A percentile compares a stretch with the other conserved stretches of the same genome.
phyloP scores from a whole-genome alignment of 2,888 invertebrate genomes.

The Ennomos erosarius region DNA sequence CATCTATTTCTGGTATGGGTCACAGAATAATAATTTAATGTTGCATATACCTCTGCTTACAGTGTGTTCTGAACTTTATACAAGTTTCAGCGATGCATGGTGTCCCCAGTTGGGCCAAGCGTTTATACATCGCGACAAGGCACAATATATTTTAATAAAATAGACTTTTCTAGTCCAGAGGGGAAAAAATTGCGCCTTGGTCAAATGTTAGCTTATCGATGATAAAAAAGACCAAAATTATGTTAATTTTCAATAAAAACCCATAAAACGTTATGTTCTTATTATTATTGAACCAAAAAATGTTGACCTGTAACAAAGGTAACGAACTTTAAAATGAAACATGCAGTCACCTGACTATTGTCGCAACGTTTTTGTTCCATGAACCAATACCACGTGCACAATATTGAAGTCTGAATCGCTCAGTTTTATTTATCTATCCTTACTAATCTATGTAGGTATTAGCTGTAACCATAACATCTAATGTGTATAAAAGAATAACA shows the following conservation, averaged over 20 bases:
- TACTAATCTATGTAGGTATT: too few species aligned
- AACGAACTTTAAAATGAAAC: constrained; percentile 11
- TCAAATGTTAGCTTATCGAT: too few species aligned
- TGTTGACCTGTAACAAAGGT: constrained; percentile 12
- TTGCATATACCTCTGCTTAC: neutral
- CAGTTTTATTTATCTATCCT: too few species aligned
- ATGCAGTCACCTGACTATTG: constrained; percentile 14
- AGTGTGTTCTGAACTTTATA: constrained; percentile 33
- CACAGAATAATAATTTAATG: neutral
- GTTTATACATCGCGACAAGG: neutral
- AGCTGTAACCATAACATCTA: too few species aligned
- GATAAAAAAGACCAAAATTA: too few species aligned
- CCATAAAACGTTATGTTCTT: too few species aligned
- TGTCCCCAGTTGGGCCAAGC: constrained; percentile 3
- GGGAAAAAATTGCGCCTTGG: too few species aligned
- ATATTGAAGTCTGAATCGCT: constrained; percentile 1
- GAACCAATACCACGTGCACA: constrained; percentile 19
- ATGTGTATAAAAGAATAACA: too few species aligned
- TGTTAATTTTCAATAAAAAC: too few species aligned
- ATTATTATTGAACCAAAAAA: neutral
- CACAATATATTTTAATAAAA: constrained; percentile 2
- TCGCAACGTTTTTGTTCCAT: constrained; percentile 8
- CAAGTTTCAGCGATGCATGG: constrained; percentile 34
- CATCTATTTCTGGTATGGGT: neutral
- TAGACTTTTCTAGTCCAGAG: too few species aligned